Evolutionary conservation across 2,113 vertebrate species (phyloP).

Genomic region (Nothobranchius furzeri): DNA sequence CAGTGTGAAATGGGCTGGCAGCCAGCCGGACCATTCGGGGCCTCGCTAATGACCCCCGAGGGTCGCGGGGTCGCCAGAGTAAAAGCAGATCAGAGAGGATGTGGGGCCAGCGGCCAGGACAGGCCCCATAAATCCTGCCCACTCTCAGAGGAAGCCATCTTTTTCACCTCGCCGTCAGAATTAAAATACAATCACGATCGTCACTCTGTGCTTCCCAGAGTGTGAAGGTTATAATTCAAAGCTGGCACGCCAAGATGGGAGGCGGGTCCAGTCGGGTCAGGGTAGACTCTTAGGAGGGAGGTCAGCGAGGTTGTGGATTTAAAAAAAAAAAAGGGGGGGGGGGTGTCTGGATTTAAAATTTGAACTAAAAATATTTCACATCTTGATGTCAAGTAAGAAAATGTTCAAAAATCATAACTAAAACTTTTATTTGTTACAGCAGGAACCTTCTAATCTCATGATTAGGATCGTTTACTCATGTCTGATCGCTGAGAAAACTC

Average conservation of each 20-base stretch:
- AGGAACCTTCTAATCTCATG: too few species aligned
- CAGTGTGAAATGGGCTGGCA: conserved; percentile 62
- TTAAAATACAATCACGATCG: conserved; percentile 77
- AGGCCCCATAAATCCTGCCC: conserved; percentile 74
- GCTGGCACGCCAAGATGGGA: conserved; percentile 26
- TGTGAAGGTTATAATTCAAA: conserved; percentile 64
- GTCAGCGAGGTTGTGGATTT: conserved; percentile 58
- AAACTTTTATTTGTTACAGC: too few species aligned
- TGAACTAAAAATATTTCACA: conserved; percentile 6
- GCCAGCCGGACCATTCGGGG: conserved; percentile 72
- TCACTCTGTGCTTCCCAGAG: conserved; percentile 65
- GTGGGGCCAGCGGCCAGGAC: conserved; percentile 71
- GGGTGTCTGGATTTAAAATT: conserved; percentile 44
- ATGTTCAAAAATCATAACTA: too few species aligned
- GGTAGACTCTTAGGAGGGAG: conserved; percentile 39
- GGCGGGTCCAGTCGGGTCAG: conserved; percentile 16
- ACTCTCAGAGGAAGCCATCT: conserved; percentile 76
- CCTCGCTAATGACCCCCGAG: conserved; percentile 75
- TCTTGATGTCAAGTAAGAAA: too few species aligned
- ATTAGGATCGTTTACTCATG: too few species aligned
- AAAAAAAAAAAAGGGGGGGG: conserved; percentile 45
- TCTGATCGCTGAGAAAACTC: too few species aligned
- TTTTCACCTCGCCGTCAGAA: conserved; percentile 68
- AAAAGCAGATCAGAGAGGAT: conserved; percentile 81
- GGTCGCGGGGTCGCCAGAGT: conserved; percentile 73